Base-by-base conservation (phyloP, 2,888 invertebrate genomes). In the Leucoptera coffeella region DNA sequence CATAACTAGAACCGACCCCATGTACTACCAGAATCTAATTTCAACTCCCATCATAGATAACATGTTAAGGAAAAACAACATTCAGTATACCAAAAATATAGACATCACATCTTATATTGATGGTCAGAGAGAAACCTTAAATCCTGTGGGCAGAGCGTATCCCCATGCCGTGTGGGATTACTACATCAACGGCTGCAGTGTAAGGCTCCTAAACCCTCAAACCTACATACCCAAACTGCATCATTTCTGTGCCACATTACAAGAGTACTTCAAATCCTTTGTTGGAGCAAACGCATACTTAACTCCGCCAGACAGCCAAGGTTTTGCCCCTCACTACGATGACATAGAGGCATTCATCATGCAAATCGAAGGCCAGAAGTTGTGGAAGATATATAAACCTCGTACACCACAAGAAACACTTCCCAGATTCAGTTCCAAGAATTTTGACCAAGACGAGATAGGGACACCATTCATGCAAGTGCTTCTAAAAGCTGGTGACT, bases 251-350 rank as follows among this genome's bases (percentile, higher is more conserved):
- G 65, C 89, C 3, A 78, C 81, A 0, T 61, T 99, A 29, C 97
- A 99, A 67, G 96, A 96, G 54, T 85, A 78, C 45, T 95, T 97
- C 47, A 87, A 88, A 27, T 89, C 88, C 27, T 87, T 93, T 73
- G 92, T 94, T 23, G 97, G 97, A 3, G 89, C 93, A 0, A 99
- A 99, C 74, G 81, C 87, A 2, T 99, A 99, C 47, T 56, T 97
- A 28, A 99, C 99, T 2, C 99, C 99, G 3, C 85, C 94, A 0
- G 85, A 86, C 31, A 88, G 89, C 38, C 96, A 97, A 65, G 99
- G 99, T 0, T 99, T 99, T 65, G 97, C 97, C 1, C 97, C 97
- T 0, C 99, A 99, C 56, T 97, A 85, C 50, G 99, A 99, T 61
- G 99, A 99, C 46, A 97, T 99, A 35, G 99, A 99, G 61, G 97